Conservation (phyloP, 2,113 vertebrate genomes). For the Reinhardtius hippoglossoides region DNA sequence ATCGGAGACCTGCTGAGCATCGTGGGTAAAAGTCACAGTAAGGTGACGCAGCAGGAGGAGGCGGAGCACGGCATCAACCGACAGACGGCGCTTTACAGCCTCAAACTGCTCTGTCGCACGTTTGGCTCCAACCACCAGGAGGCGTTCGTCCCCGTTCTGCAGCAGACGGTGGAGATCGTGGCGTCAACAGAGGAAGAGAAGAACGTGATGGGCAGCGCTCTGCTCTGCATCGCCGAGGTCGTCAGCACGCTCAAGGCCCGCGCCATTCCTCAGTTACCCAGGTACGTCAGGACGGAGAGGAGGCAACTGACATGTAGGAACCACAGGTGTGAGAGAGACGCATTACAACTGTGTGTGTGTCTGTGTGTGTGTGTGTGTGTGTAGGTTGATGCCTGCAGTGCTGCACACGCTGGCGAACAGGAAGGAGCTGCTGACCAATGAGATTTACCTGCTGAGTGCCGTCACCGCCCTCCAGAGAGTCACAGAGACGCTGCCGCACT, state of each 20-base stretch:
- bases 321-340: too few relatives aligned
- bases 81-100: conserved; percentile 94
- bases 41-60: conserved; percentile 66
- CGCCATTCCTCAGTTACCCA: conserved; percentile 92
- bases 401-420: conserved; percentile 82
- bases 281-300: conserved; percentile 60
- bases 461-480: conserved; percentile 91
- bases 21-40: conserved; percentile 70
- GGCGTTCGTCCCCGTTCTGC: conserved; percentile 87
- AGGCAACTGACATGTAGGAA: neutral
- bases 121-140: conserved; percentile 85
- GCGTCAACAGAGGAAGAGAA: conserved; percentile 85
- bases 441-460: conserved; percentile 91
- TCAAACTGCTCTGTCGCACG: conserved; percentile 93
- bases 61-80: conserved; percentile 92
- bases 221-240: conserved; percentile 93
- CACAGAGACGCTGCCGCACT: conserved; percentile 90
- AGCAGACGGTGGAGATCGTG: conserved; percentile 80
- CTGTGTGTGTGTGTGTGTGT: too few relatives aligned
- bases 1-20: conserved; percentile 85
- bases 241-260: conserved; percentile 84
- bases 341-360: neutral
- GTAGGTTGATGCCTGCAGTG: conserved; percentile 91
- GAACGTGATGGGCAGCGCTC: conserved; percentile 90
- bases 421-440: conserved; percentile 85